phyloP scores from a whole-genome alignment of 2,113 vertebrate genomes.

The Dendrocopos noguchii region DNA sequence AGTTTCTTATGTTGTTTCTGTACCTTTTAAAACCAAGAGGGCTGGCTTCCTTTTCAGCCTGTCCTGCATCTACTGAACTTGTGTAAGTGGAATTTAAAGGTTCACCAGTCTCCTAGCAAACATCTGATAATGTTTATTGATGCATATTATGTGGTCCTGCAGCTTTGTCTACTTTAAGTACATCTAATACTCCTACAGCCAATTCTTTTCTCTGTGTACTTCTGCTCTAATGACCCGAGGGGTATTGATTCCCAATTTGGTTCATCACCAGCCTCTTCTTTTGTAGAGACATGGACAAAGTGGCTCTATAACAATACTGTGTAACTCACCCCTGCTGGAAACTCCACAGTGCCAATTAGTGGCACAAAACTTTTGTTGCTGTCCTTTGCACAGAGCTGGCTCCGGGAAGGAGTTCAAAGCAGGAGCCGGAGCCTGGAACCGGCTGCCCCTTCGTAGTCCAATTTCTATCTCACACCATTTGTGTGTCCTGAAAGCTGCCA shows the following conservation, averaged over 20 bases:
- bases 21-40: constrained; percentile 10
- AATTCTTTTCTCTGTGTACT: background rate
- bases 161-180: background rate
- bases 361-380: background rate
- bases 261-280: background rate
- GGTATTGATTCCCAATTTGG: background rate
- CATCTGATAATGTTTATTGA: background rate
- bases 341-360: background rate
- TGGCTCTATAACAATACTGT: background rate
- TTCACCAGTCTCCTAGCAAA: background rate
- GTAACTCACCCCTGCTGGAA: background rate
- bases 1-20: background rate
- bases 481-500: background rate
- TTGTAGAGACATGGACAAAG: background rate
- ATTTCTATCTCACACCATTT: background rate
- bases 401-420: background rate
- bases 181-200: background rate
- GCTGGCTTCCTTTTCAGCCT: background rate
- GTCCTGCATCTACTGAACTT: background rate
- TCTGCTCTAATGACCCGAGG: background rate
- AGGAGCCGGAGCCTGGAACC: background rate
- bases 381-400: background rate
- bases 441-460: rapidly evolving
- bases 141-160: background rate
- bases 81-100: constrained; percentile 14